A percentile compares a stretch with the other conserved stretches of the same genome.
Evolutionary conservation across 2,888 invertebrate genomes (phyloP).

Genomic region (Deroplatys truncata): DNA sequence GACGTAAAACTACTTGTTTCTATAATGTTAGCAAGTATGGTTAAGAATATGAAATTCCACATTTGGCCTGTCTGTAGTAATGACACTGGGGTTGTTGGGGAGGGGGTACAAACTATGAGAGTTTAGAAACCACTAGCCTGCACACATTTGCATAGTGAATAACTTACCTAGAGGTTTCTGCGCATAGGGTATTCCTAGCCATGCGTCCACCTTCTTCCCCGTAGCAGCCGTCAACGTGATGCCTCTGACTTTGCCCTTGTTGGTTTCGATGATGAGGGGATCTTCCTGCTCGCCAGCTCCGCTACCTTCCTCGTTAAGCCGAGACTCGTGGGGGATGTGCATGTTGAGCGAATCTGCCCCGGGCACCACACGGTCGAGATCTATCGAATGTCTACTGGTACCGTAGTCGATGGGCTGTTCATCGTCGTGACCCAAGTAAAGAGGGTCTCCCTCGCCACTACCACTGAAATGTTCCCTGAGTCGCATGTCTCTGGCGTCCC

Average conservation of each 20-base stretch:
- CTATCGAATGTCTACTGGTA: constrained; percentile 11
- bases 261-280: constrained; percentile 70
- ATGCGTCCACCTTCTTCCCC: constrained; percentile 76
- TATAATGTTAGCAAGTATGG: too few species aligned
- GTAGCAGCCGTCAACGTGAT: constrained; percentile 69
- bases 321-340: not conserved
- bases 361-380: not conserved
- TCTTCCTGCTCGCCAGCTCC: constrained; percentile 49
- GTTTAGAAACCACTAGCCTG: too few species aligned
- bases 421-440: not conserved
- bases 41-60: too few species aligned
- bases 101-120: too few species aligned
- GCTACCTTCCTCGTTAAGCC: constrained; percentile 1
- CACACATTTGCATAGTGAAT: too few species aligned
- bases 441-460: not conserved
- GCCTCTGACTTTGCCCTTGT: constrained; percentile 70
- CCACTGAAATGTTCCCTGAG: not conserved
- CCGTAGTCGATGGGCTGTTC: not conserved
- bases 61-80: too few species aligned
- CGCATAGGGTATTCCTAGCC: constrained; percentile 80
- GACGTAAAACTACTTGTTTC: too few species aligned
- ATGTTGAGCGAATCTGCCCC: not conserved
- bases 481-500: not conserved
- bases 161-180: constrained; percentile 64
- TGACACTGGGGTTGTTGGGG: too few species aligned